A percentile compares a stretch with the other conserved stretches of the same genome.
Conservation (phyloP, 2,113 vertebrate genomes). For the Struthidea cinerea region DNA sequence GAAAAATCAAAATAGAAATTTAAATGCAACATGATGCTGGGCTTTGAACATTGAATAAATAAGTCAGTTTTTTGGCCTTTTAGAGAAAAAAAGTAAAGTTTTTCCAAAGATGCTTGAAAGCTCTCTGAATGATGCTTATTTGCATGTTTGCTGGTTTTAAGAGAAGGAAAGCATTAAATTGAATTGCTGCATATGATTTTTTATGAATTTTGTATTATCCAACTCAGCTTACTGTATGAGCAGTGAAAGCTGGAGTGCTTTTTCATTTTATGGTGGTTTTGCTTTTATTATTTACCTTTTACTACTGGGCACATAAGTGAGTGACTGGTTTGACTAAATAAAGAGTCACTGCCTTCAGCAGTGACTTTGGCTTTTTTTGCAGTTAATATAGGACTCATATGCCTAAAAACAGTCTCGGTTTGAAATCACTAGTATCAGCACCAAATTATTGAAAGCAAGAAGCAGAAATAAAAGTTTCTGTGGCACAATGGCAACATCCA, state of each 20-base stretch:
- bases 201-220: not conserved
- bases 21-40: not conserved
- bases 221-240: not conserved
- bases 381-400: not conserved
- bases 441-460: not conserved
- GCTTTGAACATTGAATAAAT: not conserved
- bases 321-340: not conserved
- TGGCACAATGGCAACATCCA: not conserved
- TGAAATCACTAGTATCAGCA: not conserved
- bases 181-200: not conserved
- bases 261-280: not conserved
- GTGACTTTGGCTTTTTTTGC: not conserved
- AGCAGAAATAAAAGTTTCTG: not conserved
- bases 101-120: not conserved
- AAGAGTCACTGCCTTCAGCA: not conserved
- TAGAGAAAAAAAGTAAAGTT: not conserved
- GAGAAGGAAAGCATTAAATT: not conserved
- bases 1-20: not conserved
- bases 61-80: not conserved
- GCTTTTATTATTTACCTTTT: not conserved
- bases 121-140: not conserved
- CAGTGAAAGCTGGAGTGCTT: not conserved
- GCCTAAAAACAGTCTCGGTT: not conserved
- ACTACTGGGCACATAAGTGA: not conserved
- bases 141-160: not conserved